These are phyloP conservation scores for Numenius arquata DNA, from an alignment of 2,113 vertebrate genomes.

Conservation along the genomic window DNA sequence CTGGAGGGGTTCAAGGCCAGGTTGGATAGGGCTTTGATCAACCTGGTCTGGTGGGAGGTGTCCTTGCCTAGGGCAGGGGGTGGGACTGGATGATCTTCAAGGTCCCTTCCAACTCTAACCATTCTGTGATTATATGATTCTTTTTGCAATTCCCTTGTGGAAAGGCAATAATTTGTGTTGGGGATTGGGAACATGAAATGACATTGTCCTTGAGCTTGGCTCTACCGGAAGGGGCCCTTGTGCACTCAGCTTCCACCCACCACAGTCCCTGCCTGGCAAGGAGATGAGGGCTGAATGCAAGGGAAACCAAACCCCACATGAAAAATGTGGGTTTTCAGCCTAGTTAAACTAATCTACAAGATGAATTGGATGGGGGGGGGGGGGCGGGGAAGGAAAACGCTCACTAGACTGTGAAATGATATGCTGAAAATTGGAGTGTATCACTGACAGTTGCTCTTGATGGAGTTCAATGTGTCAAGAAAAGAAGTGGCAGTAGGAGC, in stretches of 20 bases:
- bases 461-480: neutral
- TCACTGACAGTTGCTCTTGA: conserved; percentile 7
- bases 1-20: too few species aligned
- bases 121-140: too few species aligned
- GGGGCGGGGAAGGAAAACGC: neutral
- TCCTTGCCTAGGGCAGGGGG: too few species aligned
- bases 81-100: too few species aligned
- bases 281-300: neutral
- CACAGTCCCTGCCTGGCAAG: neutral
- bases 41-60: too few species aligned
- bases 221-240: neutral
- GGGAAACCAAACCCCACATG: neutral
- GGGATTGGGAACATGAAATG: neutral
- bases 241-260: neutral
- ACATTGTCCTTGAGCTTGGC: neutral
- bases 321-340: conserved; percentile 29
- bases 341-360: conserved; percentile 2
- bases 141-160: neutral
- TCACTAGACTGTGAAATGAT: conserved; percentile 24
- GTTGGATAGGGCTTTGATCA: too few species aligned
- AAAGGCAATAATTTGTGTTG: neutral
- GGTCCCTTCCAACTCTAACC: too few species aligned
- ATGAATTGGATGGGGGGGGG: neutral
- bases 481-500: neutral
- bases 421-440: neutral